Evolutionary conservation across 2,888 invertebrate species (phyloP), one percentile per base, ranked within the genome.

Genomic region (Cephus spinipes): DNA sequence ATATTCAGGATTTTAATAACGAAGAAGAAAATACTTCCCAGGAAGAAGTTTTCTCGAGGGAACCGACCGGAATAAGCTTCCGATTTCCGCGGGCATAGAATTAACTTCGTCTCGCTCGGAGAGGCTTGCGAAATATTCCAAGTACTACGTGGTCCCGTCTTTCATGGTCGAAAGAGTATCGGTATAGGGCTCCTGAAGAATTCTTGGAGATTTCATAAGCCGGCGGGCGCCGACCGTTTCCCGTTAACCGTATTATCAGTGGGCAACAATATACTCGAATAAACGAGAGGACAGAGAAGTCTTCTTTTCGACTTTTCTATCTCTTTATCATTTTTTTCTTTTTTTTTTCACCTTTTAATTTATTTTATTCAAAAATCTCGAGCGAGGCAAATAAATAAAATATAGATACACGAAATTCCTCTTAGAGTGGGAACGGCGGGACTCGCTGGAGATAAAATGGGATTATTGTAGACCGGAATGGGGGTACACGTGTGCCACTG

Each of bases 321-420:
- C 6, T 55, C 23, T 23, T 55, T 55, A 0, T 23, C 9, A 55
- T 4, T 40, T 55, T 36, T 40, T 40, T 15, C 35, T 12, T 35
- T 36, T 36, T 36, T 55, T 4, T 2, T 40, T 55, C 55, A 23
- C 23, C 55, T 55, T 55, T 23, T 55, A 55, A 55, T 55, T 23
- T 23, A 55, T 23, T 55, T 55, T 55, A 55, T 6, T 55, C 23
- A 55, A 9, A 55, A 55, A 6, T 55, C 9, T 9, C 23, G 55
- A 55, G 55, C 6, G 9, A 9, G 9, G 55, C 15, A 9, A 76
- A 76, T 33, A 33, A 76, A 73, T 73, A 12, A 73, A 73, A 76
- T 40, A 76, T 76, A 73, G 73, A 76, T 73, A 76, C 76, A 76
- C 36, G 76, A 35, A 76, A 76, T 76, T 76, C 76, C 76, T 76